Evolutionary conservation across 2,797 vertebrate species (phyloP), one percentile per base, ranked within the genome.

Genomic region (Alouatta caraya): DNA sequence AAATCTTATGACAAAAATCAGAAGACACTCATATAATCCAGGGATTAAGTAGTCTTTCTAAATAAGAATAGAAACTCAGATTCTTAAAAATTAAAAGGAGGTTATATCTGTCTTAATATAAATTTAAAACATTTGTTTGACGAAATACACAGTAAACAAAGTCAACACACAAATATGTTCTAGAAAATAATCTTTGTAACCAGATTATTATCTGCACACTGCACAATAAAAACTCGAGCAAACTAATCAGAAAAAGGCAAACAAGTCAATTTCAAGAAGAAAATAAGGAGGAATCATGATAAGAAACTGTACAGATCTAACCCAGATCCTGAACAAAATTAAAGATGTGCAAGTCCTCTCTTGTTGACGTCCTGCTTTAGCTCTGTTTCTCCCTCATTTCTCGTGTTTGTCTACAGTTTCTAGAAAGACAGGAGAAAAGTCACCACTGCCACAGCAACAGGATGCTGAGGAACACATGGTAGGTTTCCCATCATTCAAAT

Each of bases 141-240:
- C 26, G 75, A 88, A 70, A 72, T 21, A 48, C 5, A 92, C 19
- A 42, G 26, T 46, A 70, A 94, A 76, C 22, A 55, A 75, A 93
- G 39, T 42, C 39, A 89, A 80, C 17, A 19, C 33, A 17, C 22
- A 73, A 78, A 73, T 52, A 81, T 64, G 30, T 48, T 33, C 30
- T 85, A 39, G 78, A 93, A 92, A 95, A 39, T 64, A 87, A 76
- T 82, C 28, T 91, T 73, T 88, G 42, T 72, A 81, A 78, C 88
- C 91, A 91, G 82, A 57, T 76, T 94, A 88, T 42, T 42, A 81
- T 88, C 88, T 83, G 30, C 37, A 39, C 33, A 59, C 3, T 28
- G 24, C 39, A 61, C 13, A 48, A 88, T 76, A 75, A 76, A 81
- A 86, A 28, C 8, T 48, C 48, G 50, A 37, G 61, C 42, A 81